These are phyloP conservation scores for Salvelinus sp. DNA, from an alignment of 2,113 vertebrate species.

Conservation along the genomic window DNA sequence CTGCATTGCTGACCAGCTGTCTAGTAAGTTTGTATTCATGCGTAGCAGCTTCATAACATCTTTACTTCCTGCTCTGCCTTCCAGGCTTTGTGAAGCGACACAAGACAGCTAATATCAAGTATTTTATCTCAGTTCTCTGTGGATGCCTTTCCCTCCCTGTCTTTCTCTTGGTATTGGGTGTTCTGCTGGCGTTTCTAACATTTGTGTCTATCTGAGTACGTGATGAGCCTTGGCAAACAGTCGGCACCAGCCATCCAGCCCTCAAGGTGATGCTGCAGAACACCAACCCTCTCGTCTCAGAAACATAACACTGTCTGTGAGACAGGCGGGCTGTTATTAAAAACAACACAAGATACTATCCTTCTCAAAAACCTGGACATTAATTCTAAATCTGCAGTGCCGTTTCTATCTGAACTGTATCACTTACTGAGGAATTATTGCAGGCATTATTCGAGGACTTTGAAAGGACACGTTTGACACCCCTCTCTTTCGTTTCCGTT, in stretches of 20 bases:
- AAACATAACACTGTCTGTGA: background rate
- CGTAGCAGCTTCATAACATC: background rate
- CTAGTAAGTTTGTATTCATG: too few relatives aligned
- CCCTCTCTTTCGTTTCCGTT: background rate
- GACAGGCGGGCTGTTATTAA: constrained; percentile 19
- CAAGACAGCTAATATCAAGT: background rate
- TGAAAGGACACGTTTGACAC: background rate
- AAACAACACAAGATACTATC: constrained; percentile 12
- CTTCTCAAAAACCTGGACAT: background rate
- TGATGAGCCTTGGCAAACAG: constrained; percentile 46
- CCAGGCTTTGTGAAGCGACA: too few relatives aligned
- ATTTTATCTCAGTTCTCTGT: constrained; percentile 6
- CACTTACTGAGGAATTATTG: constrained; percentile 34
- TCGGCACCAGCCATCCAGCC: background rate
- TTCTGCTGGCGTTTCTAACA: constrained; percentile 38
- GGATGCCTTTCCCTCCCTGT: background rate
- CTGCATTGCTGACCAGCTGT: background rate
- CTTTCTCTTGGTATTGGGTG: constrained; percentile 16
- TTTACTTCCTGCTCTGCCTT: background rate
- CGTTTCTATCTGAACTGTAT: constrained; percentile 10
- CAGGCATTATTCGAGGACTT: background rate
- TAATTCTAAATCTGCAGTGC: constrained; percentile 34
- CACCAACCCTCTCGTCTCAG: background rate
- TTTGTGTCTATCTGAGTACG: constrained; percentile 52
- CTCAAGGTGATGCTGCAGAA: constrained; percentile 42